Evolutionary conservation across 2,888 invertebrate genomes (phyloP).

Genomic region (Habrosyne pyritoides): DNA sequence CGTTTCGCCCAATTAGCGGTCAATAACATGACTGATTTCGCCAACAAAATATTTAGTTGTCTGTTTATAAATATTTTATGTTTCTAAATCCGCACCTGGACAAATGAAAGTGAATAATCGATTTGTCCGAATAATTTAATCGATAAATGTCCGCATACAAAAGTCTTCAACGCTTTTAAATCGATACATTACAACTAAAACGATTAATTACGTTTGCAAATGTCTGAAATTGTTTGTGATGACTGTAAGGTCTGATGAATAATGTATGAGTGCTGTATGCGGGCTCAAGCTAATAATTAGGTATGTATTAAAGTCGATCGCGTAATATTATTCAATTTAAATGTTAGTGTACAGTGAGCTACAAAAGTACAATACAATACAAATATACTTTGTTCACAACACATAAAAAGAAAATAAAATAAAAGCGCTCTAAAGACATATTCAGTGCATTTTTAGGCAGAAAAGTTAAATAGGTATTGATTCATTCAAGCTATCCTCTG

Average conservation of each 20-base stretch:
- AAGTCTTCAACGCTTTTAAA: background rate
- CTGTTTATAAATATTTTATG: background rate
- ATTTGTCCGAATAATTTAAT: background rate
- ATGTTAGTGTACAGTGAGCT: conserved; percentile 9
- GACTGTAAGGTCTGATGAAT: conserved; percentile 8
- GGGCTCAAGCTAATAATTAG: conserved; percentile 12
- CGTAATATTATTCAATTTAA: conserved; percentile 11
- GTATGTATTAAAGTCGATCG: conserved; percentile 10
- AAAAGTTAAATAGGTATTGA: too few relatives aligned
- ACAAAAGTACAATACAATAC: too few relatives aligned
- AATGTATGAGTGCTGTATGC: conserved; percentile 14
- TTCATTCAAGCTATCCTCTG: too few relatives aligned
- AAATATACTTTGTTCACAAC: too few relatives aligned
- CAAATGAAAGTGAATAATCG: background rate
- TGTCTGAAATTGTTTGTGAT: conserved; percentile 3
- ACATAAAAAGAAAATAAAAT: too few relatives aligned
- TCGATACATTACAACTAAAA: background rate
- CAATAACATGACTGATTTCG: background rate
- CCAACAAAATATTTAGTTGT: background rate
- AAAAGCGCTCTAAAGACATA: too few relatives aligned
- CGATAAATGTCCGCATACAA: background rate
- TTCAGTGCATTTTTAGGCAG: too few relatives aligned
- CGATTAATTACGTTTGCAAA: conserved; percentile 5
- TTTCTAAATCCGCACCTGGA: background rate
- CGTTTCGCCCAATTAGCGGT: background rate